Base-by-base conservation (phyloP, 92 coral and sea anemone genomes). In the Palythoa heliodiscus region DNA sequence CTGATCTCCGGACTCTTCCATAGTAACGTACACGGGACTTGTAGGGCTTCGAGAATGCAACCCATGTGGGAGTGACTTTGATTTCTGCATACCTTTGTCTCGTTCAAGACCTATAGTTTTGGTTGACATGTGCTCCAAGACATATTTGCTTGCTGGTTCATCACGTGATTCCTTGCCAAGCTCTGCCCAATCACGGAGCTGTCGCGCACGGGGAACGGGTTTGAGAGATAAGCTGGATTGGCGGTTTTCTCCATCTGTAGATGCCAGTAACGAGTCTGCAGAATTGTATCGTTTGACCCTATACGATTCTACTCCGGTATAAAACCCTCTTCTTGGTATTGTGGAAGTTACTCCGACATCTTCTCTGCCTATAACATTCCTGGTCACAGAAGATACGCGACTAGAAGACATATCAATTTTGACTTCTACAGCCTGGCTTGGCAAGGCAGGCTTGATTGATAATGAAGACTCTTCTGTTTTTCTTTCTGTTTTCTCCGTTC, bases 221-320 rank as follows among this genome's bases (percentile, higher is more conserved):
- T 67, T 43, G 11, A 80, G 54, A 15, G 84, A 16, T 16, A 77
- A 14, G n/a, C 67, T 60, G 12, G 50, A 43, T 1, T 47, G 60
- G 15, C 43, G 37, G 12, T n/a, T 16, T 25, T 50, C 37, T 24
- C 61, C 40, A 50, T 64, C 63, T 20, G 40, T 19, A 53, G 75
- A 80, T 22, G 84, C 66, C 3, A 74, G 74, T 22, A 50, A 43
- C 15, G 55, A n/a, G 22, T 80, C 84, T n/a, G 84, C 43, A 29
- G 64, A 64, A 14, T 29, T 68, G 14, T 39, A 25, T 6, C 84
- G 84, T 48, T 80, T 80, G 58, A 80, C 75, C n/a, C 75, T 80
- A 74, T 80, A 80, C 43, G 84, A 80, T 23, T 80, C 84, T 6
- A 80, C 84, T 23, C 84, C 72, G 16, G 84, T 80, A 13, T 70